These are phyloP conservation scores for Lutjanus erythropterus DNA, from an alignment of 2,113 vertebrate genomes.

Conservation along the genomic window DNA sequence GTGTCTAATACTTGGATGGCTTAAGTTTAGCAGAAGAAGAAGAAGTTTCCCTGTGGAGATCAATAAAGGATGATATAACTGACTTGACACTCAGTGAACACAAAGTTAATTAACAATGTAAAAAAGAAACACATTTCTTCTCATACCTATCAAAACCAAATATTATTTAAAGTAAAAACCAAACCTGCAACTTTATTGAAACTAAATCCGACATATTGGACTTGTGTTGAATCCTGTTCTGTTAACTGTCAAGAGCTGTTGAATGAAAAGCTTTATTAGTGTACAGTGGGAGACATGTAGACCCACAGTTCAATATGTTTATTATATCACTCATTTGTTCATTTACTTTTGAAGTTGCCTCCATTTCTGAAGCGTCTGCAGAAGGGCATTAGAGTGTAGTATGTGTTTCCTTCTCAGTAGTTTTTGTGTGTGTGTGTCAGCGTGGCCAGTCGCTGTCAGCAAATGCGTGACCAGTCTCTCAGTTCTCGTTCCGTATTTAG, in stretches of 20 bases:
- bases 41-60: too few relatives aligned
- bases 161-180: too few relatives aligned
- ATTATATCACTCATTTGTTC: neutral
- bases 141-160: too few relatives aligned
- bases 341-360: neutral
- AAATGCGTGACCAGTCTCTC: slow-evolving; percentile 57
- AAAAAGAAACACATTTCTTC: neutral
- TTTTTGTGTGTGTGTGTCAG: neutral
- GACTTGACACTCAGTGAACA: too few relatives aligned
- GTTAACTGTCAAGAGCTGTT: neutral
- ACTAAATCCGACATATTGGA: neutral
- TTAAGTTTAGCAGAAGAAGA: too few relatives aligned
- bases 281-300: neutral
- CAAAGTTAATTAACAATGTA: neutral
- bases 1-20: too few relatives aligned
- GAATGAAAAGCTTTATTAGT: neutral
- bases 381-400: neutral
- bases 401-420: neutral
- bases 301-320: neutral
- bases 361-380: neutral
- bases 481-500: slow-evolving; percentile 74
- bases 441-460: slow-evolving; percentile 28
- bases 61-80: too few relatives aligned
- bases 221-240: neutral
- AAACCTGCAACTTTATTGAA: neutral